Evolutionary conservation across 2,888 invertebrate species (phyloP), one percentile per base, ranked within the genome.

Genomic region (Malthinus flaveolus): DNA sequence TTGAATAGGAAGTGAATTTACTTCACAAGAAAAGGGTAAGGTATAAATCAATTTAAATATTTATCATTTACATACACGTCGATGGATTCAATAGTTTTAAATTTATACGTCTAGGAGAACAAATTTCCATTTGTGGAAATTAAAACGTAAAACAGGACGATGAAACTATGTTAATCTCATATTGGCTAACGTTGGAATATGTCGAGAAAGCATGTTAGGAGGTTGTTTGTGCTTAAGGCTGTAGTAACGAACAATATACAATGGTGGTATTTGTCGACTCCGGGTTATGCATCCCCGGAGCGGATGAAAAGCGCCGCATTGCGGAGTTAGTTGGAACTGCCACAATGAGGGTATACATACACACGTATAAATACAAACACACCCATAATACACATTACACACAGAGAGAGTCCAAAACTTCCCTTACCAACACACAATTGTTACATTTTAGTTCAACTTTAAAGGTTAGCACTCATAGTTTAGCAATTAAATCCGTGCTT

Each of bases 111-210:
- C 3, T 3, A 9, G 6, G 9, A 3, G 7, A 34, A 34, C 6
- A n/a, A n/a, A 34, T 34, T 34, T 34, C 3, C 9, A 34, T 34
- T 10, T 34, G 3, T 3, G 5, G 3, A 10, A 35, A 35, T 35
- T 23, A 23, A 23, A 23, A 23, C 23, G 23, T 23, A 23, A n/a
- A n/a, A 23, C 23, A 23, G 5, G 2, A 55, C 44, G 42, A 62
- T 59, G 64, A 62, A 60, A 58, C 59, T 57, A 61, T 61, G 56
- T 49, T 61, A 64, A 65, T 65, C 66, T 57, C 44, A 58, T 63
- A 64, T 66, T 64, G 63, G 62, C 58, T 57, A 57, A 63, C 54
- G 59, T 63, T 59, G 59, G 59, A 65, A 59, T 60, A 64, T 61
- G 64, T 66, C 64, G 61, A 58, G 62, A 56, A 48, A 64, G 62